Evolutionary conservation across 2,113 vertebrate genomes (phyloP).

Genomic region (Pogonocichla stellata): DNA sequence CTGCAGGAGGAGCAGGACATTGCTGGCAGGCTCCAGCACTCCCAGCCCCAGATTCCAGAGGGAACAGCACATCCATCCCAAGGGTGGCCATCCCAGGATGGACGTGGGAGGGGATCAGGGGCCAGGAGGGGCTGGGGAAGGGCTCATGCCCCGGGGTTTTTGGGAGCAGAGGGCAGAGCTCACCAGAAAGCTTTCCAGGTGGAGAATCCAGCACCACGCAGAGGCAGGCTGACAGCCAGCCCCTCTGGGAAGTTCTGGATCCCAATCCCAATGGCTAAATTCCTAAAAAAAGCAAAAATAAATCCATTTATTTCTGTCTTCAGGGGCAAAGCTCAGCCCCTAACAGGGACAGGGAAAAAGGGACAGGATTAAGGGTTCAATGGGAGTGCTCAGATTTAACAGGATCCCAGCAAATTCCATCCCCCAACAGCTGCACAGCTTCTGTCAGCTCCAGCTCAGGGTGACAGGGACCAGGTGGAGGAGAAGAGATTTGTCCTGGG

Average conservation of each 20-base stretch:
- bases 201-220: slow-evolving; percentile 87
- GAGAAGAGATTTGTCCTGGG: not conserved
- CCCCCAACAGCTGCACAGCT: not conserved
- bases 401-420: not conserved
- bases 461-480: not conserved
- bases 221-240: slow-evolving; percentile 91
- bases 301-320: rapidly evolving
- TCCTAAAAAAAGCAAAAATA: slow-evolving; percentile 70
- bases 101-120: rapidly evolving
- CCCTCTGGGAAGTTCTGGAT: slow-evolving; percentile 99
- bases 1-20: not conserved
- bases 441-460: not conserved
- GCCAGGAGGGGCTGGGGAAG: not conserved
- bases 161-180: not conserved
- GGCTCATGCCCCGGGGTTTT: not conserved
- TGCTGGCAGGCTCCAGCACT: not conserved
- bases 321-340: not conserved
- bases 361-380: not conserved
- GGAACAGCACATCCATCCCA: not conserved
- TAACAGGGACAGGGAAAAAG: too few species aligned
- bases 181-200: slow-evolving; percentile 92
- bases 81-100: rapidly evolving
- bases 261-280: slow-evolving; percentile 92
- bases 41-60: not conserved
- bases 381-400: not conserved